These are phyloP conservation scores for Macaria notata DNA, from an alignment of 2,888 invertebrate genomes.

Conservation along the genomic window DNA sequence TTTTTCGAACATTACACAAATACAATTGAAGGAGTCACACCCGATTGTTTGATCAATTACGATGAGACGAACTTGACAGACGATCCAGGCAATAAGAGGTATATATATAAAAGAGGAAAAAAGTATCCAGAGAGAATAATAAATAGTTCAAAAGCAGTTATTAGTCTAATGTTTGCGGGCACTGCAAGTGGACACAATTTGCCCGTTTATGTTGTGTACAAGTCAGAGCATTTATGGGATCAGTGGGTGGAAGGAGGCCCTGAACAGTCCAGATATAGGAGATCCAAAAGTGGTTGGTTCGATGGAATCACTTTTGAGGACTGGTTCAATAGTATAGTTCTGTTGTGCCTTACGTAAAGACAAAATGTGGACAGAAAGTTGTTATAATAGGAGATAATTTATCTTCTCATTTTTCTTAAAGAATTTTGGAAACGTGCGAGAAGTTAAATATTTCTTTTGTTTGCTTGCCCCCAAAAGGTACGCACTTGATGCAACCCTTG, in stretches of 20 bases:
- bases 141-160: slow-evolving; percentile 43
- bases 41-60: slow-evolving; percentile 18
- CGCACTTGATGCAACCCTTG: slow-evolving; percentile 17
- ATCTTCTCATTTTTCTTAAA: slow-evolving; percentile 10
- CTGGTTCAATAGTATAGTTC: slow-evolving; percentile 37
- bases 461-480: slow-evolving; percentile 18
- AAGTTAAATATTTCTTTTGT: slow-evolving; percentile 13
- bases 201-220: slow-evolving; percentile 57
- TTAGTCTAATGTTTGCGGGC: slow-evolving; percentile 50
- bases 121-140: slow-evolving; percentile 47
- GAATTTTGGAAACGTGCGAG: slow-evolving; percentile 5
- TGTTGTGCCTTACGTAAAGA: slow-evolving; percentile 9
- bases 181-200: slow-evolving; percentile 37
- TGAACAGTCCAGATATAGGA: slow-evolving; percentile 45
- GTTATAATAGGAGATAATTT: slow-evolving; percentile 23
- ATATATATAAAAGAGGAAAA: slow-evolving; percentile 36
- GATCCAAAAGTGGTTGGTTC: slow-evolving; percentile 51
- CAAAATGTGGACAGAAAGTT: slow-evolving; percentile 10
- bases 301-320: slow-evolving; percentile 43
- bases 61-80: slow-evolving; percentile 26
- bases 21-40: no score
- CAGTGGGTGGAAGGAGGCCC: slow-evolving; percentile 55
- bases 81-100: slow-evolving; percentile 32
- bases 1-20: no score
- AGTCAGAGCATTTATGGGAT: slow-evolving; percentile 47